Evolutionary conservation across 2,888 invertebrate species (phyloP), one percentile per base, ranked within the genome.

Genomic region (Podabrus alpinus): DNA sequence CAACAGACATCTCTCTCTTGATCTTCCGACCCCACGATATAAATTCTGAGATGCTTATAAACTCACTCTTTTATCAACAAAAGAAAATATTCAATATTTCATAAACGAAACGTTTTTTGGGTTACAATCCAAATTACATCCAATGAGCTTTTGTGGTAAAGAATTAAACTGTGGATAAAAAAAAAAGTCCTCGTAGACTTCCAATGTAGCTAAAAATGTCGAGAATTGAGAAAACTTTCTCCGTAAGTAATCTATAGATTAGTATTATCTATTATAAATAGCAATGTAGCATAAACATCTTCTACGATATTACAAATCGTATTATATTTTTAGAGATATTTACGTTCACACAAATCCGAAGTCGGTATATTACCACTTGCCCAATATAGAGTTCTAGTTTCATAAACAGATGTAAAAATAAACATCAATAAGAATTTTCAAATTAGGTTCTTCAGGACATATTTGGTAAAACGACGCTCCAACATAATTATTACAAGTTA

Each of bases 41-140:
- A 64, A 64, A 64, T 21, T 21, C 21, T 19, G 21, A 64, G 62
- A 64, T 64, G 62, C 62, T 64, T 64, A 64, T 64, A 64, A 64
- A 64, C 62, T 64, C 62, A 64, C 19, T 21, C 62, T 17, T 64
- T 64, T 64, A 64, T 17, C 19, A 64, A 64, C 62, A 64, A 64
- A 17, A 64, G 21, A 64, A 64, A 21, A 64, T 19, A 64, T 17
- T 64, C 19, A 11, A 21, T 19, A 64, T 64, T 64, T 64, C n/a
- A 64, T 16, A 17, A 19, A 64, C n/a, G 16, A 45, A 45, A 45
- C 45, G 1, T 5, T 45, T 45, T 45, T 45, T n/a, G 45, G 45
- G 45, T 7, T 45, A 45, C n/a, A 45, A 45, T 45, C n/a, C 45
- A 45, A n/a, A 45, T 45, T 45, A 45, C 45, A 45, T 7, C 5